A percentile compares a stretch with the other conserved stretches of the same genome.
These are phyloP conservation scores for Drosophila aldrichi DNA, from an alignment of 2,888 invertebrate genomes.

Conservation along the genomic window DNA sequence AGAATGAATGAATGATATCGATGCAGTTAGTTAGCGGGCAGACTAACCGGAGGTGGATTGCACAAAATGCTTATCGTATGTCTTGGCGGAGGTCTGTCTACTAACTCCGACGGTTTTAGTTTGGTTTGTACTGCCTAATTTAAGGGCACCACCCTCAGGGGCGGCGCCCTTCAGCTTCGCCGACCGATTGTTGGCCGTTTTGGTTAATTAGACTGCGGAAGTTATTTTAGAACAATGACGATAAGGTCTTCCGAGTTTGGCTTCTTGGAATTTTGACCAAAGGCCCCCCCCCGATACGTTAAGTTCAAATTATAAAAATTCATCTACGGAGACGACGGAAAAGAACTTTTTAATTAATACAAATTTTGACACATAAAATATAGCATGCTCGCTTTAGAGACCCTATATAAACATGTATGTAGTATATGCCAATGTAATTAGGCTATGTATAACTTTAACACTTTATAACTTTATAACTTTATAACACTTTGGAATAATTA, in stretches of 20 bases:
- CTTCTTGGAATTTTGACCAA: slow-evolving; percentile 23
- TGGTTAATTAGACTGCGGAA: slow-evolving; percentile 15
- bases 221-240: background rate
- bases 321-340: slow-evolving; percentile 11
- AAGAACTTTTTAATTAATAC: slow-evolving; percentile 7
- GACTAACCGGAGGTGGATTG: slow-evolving; percentile 53
- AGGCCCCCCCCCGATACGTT: background rate
- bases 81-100: slow-evolving; percentile 11
- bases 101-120: background rate
- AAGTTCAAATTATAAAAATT: background rate
- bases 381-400: slow-evolving; percentile 18
- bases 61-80: slow-evolving; percentile 46
- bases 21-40: background rate
- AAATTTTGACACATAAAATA: slow-evolving; percentile 34
- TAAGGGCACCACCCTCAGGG: slow-evolving; percentile 28
- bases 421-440: background rate
- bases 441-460: too few species aligned
- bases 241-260: slow-evolving; percentile 15
- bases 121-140: background rate
- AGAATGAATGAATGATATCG: background rate
- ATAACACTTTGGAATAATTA: too few species aligned
- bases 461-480: too few species aligned
- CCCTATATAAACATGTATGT: background rate
- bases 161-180: slow-evolving; percentile 33
- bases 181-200: slow-evolving; percentile 32